Base-by-base conservation (phyloP, 2,113 vertebrate genomes). In the Pitta sordida region DNA sequence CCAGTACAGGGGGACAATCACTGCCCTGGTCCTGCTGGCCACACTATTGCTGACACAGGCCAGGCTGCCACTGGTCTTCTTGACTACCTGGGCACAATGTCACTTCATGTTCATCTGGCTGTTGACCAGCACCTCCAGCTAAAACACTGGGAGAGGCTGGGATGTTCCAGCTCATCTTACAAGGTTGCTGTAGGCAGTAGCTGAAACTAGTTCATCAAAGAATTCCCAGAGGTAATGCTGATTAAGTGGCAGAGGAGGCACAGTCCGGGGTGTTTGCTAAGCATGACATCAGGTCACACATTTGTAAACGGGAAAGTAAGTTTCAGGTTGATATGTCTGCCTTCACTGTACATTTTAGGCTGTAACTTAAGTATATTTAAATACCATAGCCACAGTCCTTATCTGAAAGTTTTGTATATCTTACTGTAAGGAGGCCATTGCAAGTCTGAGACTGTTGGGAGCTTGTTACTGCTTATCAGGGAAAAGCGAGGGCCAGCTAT, bases 151-250 rank as follows among this genome's bases (percentile, higher is more conserved):
- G 3, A 75, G 48, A 32, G 62, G 14, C 30, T 55, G 49, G 15
- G 11, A 4, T 48, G 26, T 67, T 63, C 6, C 22, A 9, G 29
- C 41, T 58, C 3, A 0, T 26, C 4, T 53, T 23, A 6, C 1
- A 7, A 20, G 22, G 16, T 73, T 79, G 3, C 16, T 17, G 22
- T 14, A 22, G 22, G 48, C 29, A 8, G 46, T 15, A 30, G 10
- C 10, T 20, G 44, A 26, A 27, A 24, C 3, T 0, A 17, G 24
- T 32, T 64, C 26, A 36, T 15, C 3, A 9, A 13, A 67, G 81
- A 53, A 27, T 24, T 62, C 18, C 13, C 11, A 7, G 41, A 16
- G 16, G 19, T 62, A 29, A 9, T 34, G 23, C 3, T 15, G 10
- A 2, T 74, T 20, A 43, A 34, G 23, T 46, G 15, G n/a, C 43